A percentile compares a stretch with the other conserved stretches of the same genome.
Evolutionary conservation across 2,888 invertebrate species (phyloP).

Genomic region (Tiliacea citrago): DNA sequence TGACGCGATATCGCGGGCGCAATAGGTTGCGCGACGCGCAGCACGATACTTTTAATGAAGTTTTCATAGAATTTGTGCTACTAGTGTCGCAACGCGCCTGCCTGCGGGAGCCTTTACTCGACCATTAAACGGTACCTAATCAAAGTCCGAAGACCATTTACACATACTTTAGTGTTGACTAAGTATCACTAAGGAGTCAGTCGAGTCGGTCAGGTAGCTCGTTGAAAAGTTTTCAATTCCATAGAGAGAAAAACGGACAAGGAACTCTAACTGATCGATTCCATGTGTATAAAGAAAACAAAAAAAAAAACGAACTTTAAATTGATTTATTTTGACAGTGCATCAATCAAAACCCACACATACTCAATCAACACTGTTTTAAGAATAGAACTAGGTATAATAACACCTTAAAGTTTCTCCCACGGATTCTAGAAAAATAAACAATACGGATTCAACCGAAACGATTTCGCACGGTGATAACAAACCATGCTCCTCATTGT

Average conservation of each 20-base stretch:
- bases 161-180: not conserved
- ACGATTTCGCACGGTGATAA: conserved; percentile 55
- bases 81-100: too few relatives aligned
- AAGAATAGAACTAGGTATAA: conserved; percentile 10
- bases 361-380: conserved; percentile 35
- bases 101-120: too few relatives aligned
- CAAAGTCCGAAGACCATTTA: not conserved
- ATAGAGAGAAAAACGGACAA: not conserved
- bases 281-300: not conserved
- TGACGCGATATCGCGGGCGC: too few relatives aligned
- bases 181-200: not conserved
- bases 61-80: too few relatives aligned
- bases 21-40: too few relatives aligned
- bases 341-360: conserved; percentile 27
- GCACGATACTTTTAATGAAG: too few relatives aligned
- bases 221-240: not conserved
- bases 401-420: conserved; percentile 28
- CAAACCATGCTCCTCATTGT: not conserved
- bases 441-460: conserved; percentile 15
- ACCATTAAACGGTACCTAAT: not conserved
- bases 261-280: not conserved
- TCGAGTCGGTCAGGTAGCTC: not conserved
- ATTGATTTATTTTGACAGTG: conserved; percentile 31
- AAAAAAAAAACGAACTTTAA: not conserved
- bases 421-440: conserved; percentile 38